phyloP scores from a whole-genome alignment of 2,888 invertebrate genomes.

The Aquatica leii region DNA sequence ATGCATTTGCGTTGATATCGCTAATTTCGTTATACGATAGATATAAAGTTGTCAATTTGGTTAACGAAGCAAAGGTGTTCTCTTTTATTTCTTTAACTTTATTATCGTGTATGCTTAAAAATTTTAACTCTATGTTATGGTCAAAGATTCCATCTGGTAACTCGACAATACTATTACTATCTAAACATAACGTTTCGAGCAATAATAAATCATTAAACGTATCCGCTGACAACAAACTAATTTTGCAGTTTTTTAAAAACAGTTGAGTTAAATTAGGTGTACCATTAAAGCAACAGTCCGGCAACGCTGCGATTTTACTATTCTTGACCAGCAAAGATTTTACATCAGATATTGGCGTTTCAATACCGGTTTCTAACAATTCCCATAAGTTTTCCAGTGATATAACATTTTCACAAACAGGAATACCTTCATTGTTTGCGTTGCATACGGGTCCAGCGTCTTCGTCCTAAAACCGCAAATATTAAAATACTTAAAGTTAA shows the following conservation, averaged over 20 bases:
- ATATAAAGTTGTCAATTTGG: constrained; percentile 11
- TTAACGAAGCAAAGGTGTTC: neutral
- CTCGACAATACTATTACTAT: constrained; percentile 1
- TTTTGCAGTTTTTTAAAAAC: constrained; percentile 7
- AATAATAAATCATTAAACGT: neutral
- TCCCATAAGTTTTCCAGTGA: constrained; percentile 5
- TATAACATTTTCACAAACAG: constrained; percentile 13
- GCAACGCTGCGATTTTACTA: constrained; percentile 3
- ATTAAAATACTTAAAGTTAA: neutral
- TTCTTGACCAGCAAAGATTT: constrained; percentile 7
- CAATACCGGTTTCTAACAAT: neutral
- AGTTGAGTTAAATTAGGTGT: constrained; percentile 11
- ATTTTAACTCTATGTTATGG: neutral
- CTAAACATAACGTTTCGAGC: constrained; percentile 1
- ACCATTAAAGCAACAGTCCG: neutral
- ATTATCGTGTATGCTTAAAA: constrained; percentile 15
- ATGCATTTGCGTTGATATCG: neutral
- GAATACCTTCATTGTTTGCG: constrained; percentile 6
- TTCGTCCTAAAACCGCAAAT: constrained; percentile 6
- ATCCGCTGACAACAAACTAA: constrained; percentile 5
- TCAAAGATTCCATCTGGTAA: constrained; percentile 18
- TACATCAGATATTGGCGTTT: neutral
- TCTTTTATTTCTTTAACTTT: constrained; percentile 14
- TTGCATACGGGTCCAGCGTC: neutral
- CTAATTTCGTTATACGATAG: constrained; percentile 14